Evolutionary conservation across 1,140 invertebrate genomes (phyloP), one percentile per base, ranked within the genome.

Genomic region (Littorina saxatilis): DNA sequence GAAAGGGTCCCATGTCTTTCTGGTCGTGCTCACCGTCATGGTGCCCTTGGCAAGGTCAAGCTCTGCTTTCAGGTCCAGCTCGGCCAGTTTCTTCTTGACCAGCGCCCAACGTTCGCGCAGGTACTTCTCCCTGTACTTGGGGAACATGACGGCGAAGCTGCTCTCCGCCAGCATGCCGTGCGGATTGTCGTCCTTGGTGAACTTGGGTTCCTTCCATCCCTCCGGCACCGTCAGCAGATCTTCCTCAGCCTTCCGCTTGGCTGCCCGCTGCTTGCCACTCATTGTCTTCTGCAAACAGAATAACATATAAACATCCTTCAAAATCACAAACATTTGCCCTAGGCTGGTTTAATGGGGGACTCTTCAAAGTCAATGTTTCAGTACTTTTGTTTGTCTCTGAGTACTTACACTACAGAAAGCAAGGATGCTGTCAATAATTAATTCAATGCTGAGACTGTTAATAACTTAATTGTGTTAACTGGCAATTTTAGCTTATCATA

Each of bases 1-100:
- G 85, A 97, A 99, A 0, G 99, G 99, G 94, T 99, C 99, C 97
- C 97, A 99, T 1, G 98, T 99, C 94, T 99, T 99, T 74, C 97
- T 94, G 0, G 98, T 99, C 0, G 99, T 99, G 90, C 94, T 95
- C 0, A 99, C 99, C 11, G 95, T 96, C 96, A 99, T 98, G 85
- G 96, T 96, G 73, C 99, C 99, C 94, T 99, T 98, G 3, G 99
- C 93, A 0, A 99, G 92, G 94, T 99, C 98, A 80, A 99, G 92
- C 88, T 99, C 97, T 0, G 96, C 97, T 91, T 96, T 96, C 0
- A 99, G 93, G 70, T 95, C 92, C 88, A 94, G 86, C 74, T 93
- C 90, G 29, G 80, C 79, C 2, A 99, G 91, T 7, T 95, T 93
- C 93, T 98, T 98, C 89, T 98, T 95, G 0, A 99, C 96, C 5